phyloP scores from a whole-genome alignment of 2,888 invertebrate genomes.

The Listrodromus nycthemerus region DNA sequence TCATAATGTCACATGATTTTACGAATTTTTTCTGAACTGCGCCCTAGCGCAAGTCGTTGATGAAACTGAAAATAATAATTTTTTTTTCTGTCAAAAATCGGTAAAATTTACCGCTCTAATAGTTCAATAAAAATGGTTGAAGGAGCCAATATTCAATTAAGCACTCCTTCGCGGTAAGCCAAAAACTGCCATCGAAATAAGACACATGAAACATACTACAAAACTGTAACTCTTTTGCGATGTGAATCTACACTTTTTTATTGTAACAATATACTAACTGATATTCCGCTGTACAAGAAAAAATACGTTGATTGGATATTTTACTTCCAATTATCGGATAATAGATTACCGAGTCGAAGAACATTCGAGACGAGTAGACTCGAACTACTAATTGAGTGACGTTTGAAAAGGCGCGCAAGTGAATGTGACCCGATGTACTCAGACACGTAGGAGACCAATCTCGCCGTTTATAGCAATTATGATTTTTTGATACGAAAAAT shows the following conservation, averaged over 20 bases:
- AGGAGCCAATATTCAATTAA: constrained; percentile 1
- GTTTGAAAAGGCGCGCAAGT: constrained; percentile 27
- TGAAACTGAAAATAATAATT: neutral
- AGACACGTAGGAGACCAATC: constrained; percentile 42
- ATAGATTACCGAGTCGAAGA: constrained; percentile 10
- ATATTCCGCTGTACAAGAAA: constrained; percentile 5
- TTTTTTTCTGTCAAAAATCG: neutral
- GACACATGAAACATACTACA: constrained; percentile 67
- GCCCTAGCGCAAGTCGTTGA: neutral
- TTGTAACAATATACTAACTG: constrained; percentile 3
- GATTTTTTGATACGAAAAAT: constrained; percentile 59
- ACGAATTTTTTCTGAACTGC: neutral
- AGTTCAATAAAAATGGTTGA: neutral
- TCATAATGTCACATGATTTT: neutral
- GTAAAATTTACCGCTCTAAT: neutral
- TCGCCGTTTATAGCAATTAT: constrained; percentile 41
- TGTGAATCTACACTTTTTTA: constrained; percentile 26
- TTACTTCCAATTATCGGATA: constrained; percentile 5
- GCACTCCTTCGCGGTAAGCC: constrained; percentile 10
- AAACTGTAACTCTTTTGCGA: constrained; percentile 37
- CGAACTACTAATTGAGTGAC: neutral
- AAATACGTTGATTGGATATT: constrained; percentile 8
- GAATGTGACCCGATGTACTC: constrained; percentile 3
- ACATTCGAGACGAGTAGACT: constrained; percentile 34
- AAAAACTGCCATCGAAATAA: constrained; percentile 67